Percentiles rank a stretch among this genome's conserved stretches.
Conservation (phyloP, 2,797 vertebrate species). For the Oreochromis mossambicus region DNA sequence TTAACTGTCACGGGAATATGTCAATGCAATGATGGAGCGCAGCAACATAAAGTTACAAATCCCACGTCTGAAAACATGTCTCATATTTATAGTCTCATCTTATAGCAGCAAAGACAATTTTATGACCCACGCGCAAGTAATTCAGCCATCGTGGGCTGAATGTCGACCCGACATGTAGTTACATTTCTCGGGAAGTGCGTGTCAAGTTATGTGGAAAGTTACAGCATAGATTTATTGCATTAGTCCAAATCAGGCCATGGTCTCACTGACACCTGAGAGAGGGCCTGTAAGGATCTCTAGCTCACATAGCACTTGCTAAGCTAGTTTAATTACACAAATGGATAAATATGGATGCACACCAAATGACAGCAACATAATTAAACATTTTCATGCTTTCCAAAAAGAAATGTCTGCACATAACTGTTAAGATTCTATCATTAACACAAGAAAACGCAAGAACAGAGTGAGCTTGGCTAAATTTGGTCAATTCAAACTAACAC, state of each 20-base stretch:
- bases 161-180: neutral
- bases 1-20: neutral
- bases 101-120: neutral
- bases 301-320: neutral
- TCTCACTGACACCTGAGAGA: neutral
- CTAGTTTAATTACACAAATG: neutral
- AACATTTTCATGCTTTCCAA: neutral
- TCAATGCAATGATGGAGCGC: neutral
- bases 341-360: neutral
- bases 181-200: neutral
- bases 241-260: neutral
- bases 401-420: neutral
- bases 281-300: neutral
- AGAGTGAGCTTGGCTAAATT: neutral
- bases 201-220: no score
- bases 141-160: neutral
- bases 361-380: neutral
- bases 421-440: neutral
- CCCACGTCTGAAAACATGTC: neutral
- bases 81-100: neutral
- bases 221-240: neutral
- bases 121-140: neutral
- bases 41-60: neutral
- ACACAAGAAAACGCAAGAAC: neutral
- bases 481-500: neutral